These are phyloP conservation scores for Hyles vespertilio DNA, from an alignment of 1,140 invertebrate species.

Conservation along the genomic window DNA sequence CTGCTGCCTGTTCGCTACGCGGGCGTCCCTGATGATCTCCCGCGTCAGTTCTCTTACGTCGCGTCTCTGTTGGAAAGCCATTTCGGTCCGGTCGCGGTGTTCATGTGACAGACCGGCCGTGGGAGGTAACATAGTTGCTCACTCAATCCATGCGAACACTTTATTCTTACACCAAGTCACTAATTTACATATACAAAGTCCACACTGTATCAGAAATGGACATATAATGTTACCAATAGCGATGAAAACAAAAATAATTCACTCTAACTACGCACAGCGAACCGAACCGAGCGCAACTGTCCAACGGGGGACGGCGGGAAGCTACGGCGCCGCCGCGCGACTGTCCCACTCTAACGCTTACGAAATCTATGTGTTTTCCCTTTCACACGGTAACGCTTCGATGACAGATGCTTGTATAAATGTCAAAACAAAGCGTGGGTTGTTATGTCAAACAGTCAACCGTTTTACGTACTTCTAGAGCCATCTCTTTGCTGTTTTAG, in stretches of 20 bases:
- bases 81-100: conserved; percentile 60
- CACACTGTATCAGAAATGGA: conserved; percentile 28
- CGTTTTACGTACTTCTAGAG: conserved; percentile 31
- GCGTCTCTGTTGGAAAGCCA: conserved; percentile 66
- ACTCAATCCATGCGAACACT: conserved; percentile 63
- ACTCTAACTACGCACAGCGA: conserved; percentile 48
- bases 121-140: conserved; percentile 68
- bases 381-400: conserved; percentile 42
- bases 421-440: conserved; percentile 72
- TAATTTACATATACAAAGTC: conserved; percentile 32
- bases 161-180: conserved; percentile 35
- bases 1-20: conserved; percentile 59
- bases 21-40: conserved; percentile 66
- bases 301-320: conserved; percentile 64
- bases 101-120: conserved; percentile 65
- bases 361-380: conserved; percentile 28
- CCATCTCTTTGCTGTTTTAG: conserved; percentile 34
- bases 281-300: conserved; percentile 62
- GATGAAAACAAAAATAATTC: conserved; percentile 46
- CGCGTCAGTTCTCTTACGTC: conserved; percentile 67
- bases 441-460: conserved; percentile 61
- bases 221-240: conserved; percentile 34
- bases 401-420: conserved; percentile 52
- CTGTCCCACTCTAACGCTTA: conserved; percentile 33
- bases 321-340: conserved; percentile 65